Percentiles rank a stretch among this genome's conserved stretches.
phyloP scores from a whole-genome alignment of 2,888 invertebrate genomes.

The Elysia crispata region DNA sequence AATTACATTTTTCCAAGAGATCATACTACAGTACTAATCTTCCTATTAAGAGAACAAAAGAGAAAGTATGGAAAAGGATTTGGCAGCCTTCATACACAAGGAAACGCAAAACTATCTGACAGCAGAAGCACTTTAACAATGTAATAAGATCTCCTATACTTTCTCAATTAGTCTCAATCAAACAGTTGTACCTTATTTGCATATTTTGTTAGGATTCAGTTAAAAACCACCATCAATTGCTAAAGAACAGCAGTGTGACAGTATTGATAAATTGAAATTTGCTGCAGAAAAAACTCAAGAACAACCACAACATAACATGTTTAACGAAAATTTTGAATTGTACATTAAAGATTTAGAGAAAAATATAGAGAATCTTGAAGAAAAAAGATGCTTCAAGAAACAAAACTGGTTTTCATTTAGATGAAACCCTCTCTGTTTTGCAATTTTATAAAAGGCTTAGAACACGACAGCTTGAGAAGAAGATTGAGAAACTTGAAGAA shows the following conservation, averaged over 20 bases:
- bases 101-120: no score
- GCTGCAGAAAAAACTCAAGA: background rate
- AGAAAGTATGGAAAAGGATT: no score
- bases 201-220: background rate
- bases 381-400: background rate
- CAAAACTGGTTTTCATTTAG: background rate
- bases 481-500: conserved; percentile 1
- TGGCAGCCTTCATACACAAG: no score
- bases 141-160: background rate
- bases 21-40: no score
- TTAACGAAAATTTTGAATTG: background rate
- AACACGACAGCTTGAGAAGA: background rate
- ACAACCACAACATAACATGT: background rate
- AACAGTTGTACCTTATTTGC: conserved; percentile 20
- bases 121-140: conserved; percentile 13
- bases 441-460: background rate
- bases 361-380: background rate
- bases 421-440: conserved; percentile 7
- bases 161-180: background rate
- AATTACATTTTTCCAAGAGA: no score
- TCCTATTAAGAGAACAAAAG: no score
- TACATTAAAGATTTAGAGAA: conserved; percentile 15
- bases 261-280: conserved; percentile 17
- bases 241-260: conserved; percentile 10
- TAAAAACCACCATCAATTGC: background rate